Evolutionary conservation across 1,140 invertebrate genomes (phyloP), one percentile per base, ranked within the genome.

Genomic region (Lordiphosa stackelbergi): DNA sequence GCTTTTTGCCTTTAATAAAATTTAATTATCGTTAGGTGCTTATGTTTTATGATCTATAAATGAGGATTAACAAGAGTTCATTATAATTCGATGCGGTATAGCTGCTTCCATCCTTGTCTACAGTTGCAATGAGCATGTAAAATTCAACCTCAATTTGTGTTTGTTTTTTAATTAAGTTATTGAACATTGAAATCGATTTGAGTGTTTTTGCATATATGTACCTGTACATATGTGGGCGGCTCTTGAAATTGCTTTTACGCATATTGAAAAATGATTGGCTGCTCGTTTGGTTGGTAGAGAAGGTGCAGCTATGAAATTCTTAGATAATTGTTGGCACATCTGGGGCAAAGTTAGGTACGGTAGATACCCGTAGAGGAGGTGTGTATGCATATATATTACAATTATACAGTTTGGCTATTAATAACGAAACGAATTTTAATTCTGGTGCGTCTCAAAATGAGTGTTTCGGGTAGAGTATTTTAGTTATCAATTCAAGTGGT

Each of bases 121-220:
- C 19, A 12, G 46, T 43, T 62, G 43, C 53, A 61, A 66, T 57
- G 54, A 65, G 48, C 58, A 68, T 63, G 24, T 38, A 46, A 68
- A 79, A 71, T 48, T 49, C 68, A 22, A 51, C 42, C 54, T 47
- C 42, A 54, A 69, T 53, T 12, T 49, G 16, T 34, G 49, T 35
- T 31, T 31, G 6, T 8, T 46, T 34, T 12, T 56, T 66, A 78
- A 79, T 79, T 73, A 69, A 79, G 75, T 71, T 74, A 74, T 68
- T 70, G 58, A 70, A 58, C 64, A 66, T 58, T 53, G 11, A 41
- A 70, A 53, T 53, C 42, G 61, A 73, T 78, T 43, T 46, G 31
- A 41, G 48, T 64, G 43, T 11, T 38, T 36, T 22, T 38, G 16
- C 16, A 16, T 49, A 53, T 53, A 9, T 40, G 43, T 66, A 2